Conservation (phyloP, 2,113 vertebrate species). For the Arvicanthis niloticus region DNA sequence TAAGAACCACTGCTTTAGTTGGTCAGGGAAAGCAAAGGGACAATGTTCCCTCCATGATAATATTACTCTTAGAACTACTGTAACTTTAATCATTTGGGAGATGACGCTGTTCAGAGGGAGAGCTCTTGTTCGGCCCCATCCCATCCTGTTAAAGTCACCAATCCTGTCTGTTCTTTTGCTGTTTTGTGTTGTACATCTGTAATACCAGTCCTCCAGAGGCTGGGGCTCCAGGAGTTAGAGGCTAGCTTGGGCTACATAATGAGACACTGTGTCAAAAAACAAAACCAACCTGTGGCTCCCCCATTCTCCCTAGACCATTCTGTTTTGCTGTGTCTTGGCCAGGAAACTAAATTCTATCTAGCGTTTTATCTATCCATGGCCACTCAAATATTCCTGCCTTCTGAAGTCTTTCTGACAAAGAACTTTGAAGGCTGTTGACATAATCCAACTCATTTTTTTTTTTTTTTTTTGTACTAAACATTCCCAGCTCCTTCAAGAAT, state of each 20-base stretch:
- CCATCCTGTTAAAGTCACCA: background rate
- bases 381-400: conserved; percentile 7
- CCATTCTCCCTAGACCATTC: background rate
- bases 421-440: background rate
- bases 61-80: background rate
- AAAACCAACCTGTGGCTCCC: too few species aligned
- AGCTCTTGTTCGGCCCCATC: background rate
- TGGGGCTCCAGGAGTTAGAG: background rate
- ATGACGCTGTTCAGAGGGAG: too few species aligned
- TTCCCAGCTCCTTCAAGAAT: background rate
- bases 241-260: background rate
- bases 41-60: background rate
- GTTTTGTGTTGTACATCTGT: background rate
- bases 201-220: background rate
- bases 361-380: background rate
- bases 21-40: background rate
- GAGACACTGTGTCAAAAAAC: background rate
- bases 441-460: background rate
- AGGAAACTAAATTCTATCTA: conserved; percentile 54
- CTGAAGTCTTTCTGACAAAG: conserved; percentile 1
- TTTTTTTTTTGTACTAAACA: background rate
- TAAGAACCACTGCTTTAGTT: background rate
- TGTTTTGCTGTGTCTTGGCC: background rate
- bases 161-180: background rate
- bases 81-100: background rate